Percentiles rank a stretch among this genome's conserved stretches.
These are phyloP conservation scores for Hemiscyllium ocellatum DNA, from an alignment of 2,113 vertebrate species.

Conservation along the genomic window DNA sequence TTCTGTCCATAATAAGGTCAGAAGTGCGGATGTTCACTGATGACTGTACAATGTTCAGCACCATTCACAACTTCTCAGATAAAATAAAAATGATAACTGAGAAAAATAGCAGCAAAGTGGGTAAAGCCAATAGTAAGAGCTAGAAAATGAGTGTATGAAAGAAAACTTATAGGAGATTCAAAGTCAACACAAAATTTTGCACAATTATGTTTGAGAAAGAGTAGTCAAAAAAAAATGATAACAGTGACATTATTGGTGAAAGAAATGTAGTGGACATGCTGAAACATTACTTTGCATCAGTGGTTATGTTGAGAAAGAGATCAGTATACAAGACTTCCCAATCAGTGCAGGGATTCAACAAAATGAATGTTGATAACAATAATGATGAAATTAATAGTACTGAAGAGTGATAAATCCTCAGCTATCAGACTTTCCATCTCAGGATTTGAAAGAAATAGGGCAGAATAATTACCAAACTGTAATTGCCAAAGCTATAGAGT, in stretches of 20 bases:
- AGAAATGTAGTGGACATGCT: too few species aligned
- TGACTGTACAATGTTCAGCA: too few species aligned
- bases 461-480: neutral
- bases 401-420: neutral
- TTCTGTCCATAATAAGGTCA: too few species aligned
- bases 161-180: neutral
- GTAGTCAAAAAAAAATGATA: neutral
- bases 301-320: neutral
- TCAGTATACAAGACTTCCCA: neutral
- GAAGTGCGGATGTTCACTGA: too few species aligned
- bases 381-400: neutral
- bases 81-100: too few species aligned
- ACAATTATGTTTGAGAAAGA: too few species aligned
- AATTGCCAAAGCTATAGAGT: neutral
- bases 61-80: too few species aligned
- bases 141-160: neutral
- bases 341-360: neutral
- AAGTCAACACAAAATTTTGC: too few species aligned
- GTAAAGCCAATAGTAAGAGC: neutral
- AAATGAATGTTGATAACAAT: neutral
- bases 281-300: neutral
- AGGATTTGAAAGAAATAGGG: neutral
- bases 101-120: too few species aligned
- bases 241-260: neutral
- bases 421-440: neutral